These are phyloP conservation scores for Magallana ariakensis DNA, from an alignment of 1,140 invertebrate genomes.

Conservation along the genomic window DNA sequence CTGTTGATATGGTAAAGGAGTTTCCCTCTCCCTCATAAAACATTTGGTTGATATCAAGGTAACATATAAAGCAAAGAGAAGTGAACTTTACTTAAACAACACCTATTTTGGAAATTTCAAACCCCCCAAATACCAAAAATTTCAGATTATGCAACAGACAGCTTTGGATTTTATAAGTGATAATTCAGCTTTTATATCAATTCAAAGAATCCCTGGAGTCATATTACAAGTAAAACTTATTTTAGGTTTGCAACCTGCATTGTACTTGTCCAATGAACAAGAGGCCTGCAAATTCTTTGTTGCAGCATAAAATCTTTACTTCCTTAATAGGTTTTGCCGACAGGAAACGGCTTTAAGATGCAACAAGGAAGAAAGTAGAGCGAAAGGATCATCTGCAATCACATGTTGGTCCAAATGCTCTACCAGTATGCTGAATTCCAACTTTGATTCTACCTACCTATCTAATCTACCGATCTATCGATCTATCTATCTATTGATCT, in stretches of 20 bases:
- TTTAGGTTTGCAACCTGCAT: too few species aligned
- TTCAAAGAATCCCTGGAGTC: too few species aligned
- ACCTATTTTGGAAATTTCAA: not conserved
- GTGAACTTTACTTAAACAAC: not conserved
- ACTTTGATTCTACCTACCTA: not conserved
- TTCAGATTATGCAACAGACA: not conserved
- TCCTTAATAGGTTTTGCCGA: not conserved
- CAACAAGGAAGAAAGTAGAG: not conserved
- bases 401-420: not conserved
- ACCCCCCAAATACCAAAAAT: not conserved
- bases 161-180: too few species aligned
- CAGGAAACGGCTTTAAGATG: not conserved
- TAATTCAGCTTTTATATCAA: too few species aligned
- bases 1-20: constrained; percentile 12
- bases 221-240: too few species aligned
- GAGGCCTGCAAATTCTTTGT: not conserved
- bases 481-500: too few species aligned
- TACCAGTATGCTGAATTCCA: not conserved
- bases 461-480: too few species aligned
- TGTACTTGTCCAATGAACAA: too few species aligned
- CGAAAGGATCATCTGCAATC: not conserved
- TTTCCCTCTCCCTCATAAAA: constrained; percentile 6
- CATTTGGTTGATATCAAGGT: not conserved
- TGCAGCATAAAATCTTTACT: not conserved
- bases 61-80: not conserved